Conservation (phyloP, 2,113 vertebrate genomes). For the Cottus gobio region DNA sequence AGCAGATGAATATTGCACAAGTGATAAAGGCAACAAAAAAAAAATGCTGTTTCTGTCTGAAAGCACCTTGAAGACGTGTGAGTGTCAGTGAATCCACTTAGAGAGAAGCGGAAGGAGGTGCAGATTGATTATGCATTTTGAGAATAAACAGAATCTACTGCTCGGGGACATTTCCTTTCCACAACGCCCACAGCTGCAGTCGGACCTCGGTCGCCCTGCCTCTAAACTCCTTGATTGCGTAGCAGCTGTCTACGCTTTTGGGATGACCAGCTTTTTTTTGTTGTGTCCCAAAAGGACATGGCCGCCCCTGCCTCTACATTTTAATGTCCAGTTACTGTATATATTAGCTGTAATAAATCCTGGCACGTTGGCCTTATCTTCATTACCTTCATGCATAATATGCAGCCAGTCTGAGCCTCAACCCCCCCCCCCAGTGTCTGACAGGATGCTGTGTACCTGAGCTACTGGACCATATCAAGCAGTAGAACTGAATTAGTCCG, state of each 20-base stretch:
- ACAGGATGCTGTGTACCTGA: constrained; percentile 54
- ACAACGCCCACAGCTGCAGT: background rate
- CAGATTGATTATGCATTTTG: background rate
- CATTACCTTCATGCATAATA: background rate
- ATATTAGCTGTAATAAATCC: constrained; percentile 30
- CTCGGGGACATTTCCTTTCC: background rate
- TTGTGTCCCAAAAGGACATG: background rate
- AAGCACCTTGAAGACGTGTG: background rate
- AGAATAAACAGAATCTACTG: background rate
- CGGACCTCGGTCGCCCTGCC: background rate
- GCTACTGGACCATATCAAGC: constrained; percentile 33
- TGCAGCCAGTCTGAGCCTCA: constrained; percentile 28
- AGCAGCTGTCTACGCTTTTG: background rate
- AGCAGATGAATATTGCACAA: background rate
- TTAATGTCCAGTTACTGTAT: constrained; percentile 4
- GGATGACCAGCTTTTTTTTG: background rate
- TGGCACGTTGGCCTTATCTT: constrained; percentile 23
- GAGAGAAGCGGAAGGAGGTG: background rate
- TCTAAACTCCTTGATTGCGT: background rate
- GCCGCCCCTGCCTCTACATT: background rate
- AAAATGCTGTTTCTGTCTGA: background rate
- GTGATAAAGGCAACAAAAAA: background rate
- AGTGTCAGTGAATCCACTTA: background rate
- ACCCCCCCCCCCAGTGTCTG: constrained; percentile 20
- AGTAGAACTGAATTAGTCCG: constrained; percentile 33